phyloP scores from a whole-genome alignment of 2,888 invertebrate species.

The Leptinotarsa juncta region DNA sequence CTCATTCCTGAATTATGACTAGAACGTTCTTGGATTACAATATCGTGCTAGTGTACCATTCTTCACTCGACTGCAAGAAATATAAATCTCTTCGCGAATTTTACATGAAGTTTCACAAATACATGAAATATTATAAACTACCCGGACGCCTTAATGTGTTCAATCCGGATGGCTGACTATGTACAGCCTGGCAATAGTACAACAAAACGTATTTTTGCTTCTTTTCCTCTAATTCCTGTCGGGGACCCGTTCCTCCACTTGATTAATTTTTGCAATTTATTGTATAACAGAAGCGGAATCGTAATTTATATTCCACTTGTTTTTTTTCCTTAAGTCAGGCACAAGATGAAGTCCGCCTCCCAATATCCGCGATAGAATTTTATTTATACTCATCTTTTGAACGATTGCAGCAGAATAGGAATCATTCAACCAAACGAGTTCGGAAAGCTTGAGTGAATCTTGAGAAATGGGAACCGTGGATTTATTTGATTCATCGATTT shows the following conservation, averaged over 20 bases:
- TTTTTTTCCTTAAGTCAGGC: slow-evolving; percentile 41
- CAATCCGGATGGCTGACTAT: slow-evolving; percentile 41
- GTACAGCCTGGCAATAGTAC: slow-evolving; percentile 56
- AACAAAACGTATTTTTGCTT: slow-evolving; percentile 53
- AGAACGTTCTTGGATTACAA: slow-evolving; percentile 14
- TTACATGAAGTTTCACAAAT: slow-evolving; percentile 34
- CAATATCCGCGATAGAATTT: slow-evolving; percentile 44
- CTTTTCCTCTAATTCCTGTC: slow-evolving; percentile 57
- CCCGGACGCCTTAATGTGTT: slow-evolving; percentile 39
- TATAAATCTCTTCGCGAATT: slow-evolving; percentile 36
- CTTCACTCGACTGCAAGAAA: slow-evolving; percentile 19
- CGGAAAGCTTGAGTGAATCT: slow-evolving; percentile 47
- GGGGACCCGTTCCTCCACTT: slow-evolving; percentile 54
- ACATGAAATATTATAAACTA: slow-evolving; percentile 42
- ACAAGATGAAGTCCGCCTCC: slow-evolving; percentile 43
- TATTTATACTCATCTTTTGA: slow-evolving; percentile 46
- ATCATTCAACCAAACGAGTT: slow-evolving; percentile 49
- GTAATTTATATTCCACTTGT: slow-evolving; percentile 53
- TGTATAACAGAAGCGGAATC: slow-evolving; percentile 57
- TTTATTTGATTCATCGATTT: slow-evolving; percentile 20
- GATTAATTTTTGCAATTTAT: slow-evolving; percentile 61
- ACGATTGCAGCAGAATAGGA: slow-evolving; percentile 47
- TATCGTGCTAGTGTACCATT: slow-evolving; percentile 25
- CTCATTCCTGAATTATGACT: slow-evolving; percentile 10
- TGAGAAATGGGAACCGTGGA: slow-evolving; percentile 40